Percentiles rank a stretch among this genome's conserved stretches.
Evolutionary conservation across 1,140 invertebrate genomes (phyloP).

Genomic region (Bradysia coprophila): DNA sequence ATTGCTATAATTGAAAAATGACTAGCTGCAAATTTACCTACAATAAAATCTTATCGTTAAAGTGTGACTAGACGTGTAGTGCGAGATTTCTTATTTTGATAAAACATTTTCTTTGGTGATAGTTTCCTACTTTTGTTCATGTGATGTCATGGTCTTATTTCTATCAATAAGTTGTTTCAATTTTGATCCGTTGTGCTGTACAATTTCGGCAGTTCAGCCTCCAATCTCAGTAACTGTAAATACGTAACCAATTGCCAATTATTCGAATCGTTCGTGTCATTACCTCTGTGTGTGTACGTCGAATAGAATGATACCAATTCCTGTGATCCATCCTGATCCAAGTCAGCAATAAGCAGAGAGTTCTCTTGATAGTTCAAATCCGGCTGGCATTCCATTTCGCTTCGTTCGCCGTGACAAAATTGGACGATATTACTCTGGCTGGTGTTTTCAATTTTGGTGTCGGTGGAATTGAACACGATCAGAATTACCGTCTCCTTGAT

Average conservation of each 20-base stretch:
- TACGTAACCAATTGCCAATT: conserved; percentile 37
- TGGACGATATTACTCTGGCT: conserved; percentile 52
- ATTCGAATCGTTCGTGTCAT: conserved; percentile 19
- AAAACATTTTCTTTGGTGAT: too few relatives aligned
- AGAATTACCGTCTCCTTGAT: conserved; percentile 52
- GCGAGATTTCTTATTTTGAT: too few relatives aligned
- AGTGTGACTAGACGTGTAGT: too few relatives aligned
- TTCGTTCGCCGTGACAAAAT: conserved; percentile 35
- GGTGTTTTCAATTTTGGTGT: conserved; percentile 49
- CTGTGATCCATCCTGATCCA: conserved; percentile 48
- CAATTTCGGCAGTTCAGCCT: conserved; percentile 44
- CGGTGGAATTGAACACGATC: conserved; percentile 51
- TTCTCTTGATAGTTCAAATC: conserved; percentile 45
- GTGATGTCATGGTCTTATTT: too few relatives aligned
- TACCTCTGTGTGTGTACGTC: conserved; percentile 36
- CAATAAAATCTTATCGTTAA: too few relatives aligned
- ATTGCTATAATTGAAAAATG: too few relatives aligned
- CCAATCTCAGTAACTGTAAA: conserved; percentile 40
- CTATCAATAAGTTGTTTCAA: too few relatives aligned
- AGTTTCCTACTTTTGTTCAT: too few relatives aligned
- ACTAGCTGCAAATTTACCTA: too few relatives aligned
- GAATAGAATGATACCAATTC: conserved; percentile 56
- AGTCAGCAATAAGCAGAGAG: conserved; percentile 46
- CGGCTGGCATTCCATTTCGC: conserved; percentile 45
- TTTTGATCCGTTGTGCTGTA: conserved; percentile 22